Percentiles rank a stretch among this genome's conserved stretches.
These are phyloP conservation scores for Chelonus insularis DNA, from an alignment of 1,140 invertebrate species.

Conservation along the genomic window DNA sequence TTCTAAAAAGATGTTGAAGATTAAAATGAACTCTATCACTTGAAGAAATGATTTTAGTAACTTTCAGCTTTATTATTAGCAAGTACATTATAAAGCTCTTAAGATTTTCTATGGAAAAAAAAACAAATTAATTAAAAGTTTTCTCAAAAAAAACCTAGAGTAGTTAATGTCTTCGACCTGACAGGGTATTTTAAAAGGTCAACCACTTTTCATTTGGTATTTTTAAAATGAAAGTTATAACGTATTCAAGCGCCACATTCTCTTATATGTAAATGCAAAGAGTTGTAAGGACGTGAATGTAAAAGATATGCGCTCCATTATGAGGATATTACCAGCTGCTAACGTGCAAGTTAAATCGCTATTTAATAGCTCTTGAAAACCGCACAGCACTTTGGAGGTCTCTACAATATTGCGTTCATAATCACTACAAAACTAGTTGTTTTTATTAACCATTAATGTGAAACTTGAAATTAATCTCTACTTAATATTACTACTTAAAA, in stretches of 20 bases:
- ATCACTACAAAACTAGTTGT: not conserved
- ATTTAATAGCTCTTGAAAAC: slow-evolving; percentile 34
- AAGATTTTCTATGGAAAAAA: too few species aligned
- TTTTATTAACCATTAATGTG: too few species aligned
- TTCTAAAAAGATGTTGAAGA: too few species aligned
- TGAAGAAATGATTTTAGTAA: too few species aligned
- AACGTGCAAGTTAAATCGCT: slow-evolving; percentile 40
- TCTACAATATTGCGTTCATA: not conserved
- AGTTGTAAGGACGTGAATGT: slow-evolving; percentile 43
- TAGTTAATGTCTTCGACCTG: not conserved
- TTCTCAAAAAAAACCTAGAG: not conserved
- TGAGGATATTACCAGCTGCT: slow-evolving; percentile 47
- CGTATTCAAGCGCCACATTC: slow-evolving; percentile 27
- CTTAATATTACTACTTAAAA: too few species aligned
- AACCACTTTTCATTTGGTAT: slow-evolving; percentile 7
- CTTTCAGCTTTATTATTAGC: too few species aligned
- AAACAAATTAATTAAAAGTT: not conserved
- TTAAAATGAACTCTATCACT: too few species aligned
- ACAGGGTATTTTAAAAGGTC: not conserved
- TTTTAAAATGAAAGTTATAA: slow-evolving; percentile 10
- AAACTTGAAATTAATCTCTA: too few species aligned
- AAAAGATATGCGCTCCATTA: slow-evolving; percentile 37
- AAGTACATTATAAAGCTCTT: too few species aligned
- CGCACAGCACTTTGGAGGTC: slow-evolving; percentile 12
- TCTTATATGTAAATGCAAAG: slow-evolving; percentile 45